These are phyloP conservation scores for Drosophila pachea DNA, from an alignment of 1,140 invertebrate species.

Conservation along the genomic window DNA sequence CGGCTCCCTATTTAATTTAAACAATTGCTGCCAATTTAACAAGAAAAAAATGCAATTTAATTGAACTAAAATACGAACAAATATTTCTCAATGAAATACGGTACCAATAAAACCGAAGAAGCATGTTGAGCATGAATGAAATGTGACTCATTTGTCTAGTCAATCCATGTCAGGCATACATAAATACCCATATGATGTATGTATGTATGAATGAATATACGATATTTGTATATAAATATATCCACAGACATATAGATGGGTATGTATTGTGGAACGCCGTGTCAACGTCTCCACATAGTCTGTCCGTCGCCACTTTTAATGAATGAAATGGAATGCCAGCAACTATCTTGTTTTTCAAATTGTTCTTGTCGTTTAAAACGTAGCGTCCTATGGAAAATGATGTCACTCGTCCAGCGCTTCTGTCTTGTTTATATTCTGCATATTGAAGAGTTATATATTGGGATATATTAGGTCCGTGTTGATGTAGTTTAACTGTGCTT, in stretches of 20 bases:
- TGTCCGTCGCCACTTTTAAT: conserved; percentile 73
- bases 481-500: conserved; percentile 26
- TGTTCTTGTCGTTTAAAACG: conserved; percentile 53
- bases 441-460: conserved; percentile 15
- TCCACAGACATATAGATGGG: not conserved
- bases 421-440: conserved; percentile 39
- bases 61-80: conserved; percentile 26
- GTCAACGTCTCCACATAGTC: conserved; percentile 48
- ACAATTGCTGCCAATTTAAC: conserved; percentile 39
- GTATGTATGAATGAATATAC: too few relatives aligned
- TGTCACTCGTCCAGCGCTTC: conserved; percentile 49
- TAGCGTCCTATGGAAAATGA: conserved; percentile 61
- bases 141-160: conserved; percentile 44
- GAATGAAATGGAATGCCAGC: conserved; percentile 68
- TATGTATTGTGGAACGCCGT: conserved; percentile 17
- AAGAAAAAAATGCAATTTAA: conserved; percentile 21
- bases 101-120: conserved; percentile 11
- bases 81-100: conserved; percentile 35
- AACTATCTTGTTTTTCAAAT: conserved; percentile 51
- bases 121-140: conserved; percentile 51
- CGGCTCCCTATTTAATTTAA: conserved; percentile 29
- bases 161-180: conserved; percentile 16
- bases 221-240: not conserved
- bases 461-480: too few relatives aligned
- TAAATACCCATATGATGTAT: not conserved